Base-by-base conservation (phyloP, 2,113 vertebrate genomes). In the Myiagra hebetior region DNA sequence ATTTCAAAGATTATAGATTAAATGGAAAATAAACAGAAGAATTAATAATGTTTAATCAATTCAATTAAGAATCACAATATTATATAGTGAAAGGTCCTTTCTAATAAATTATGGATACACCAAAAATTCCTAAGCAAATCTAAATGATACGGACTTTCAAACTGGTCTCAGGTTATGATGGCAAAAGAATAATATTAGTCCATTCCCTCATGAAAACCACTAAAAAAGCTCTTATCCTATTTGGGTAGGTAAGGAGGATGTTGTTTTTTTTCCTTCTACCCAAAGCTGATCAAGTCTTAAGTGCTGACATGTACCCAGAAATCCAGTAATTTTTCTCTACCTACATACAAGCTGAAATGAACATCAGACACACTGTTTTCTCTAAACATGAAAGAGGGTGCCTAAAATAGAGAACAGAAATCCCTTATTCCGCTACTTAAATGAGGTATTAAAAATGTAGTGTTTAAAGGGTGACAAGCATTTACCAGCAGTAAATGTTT, bases 281-380 rank as follows among this genome's bases (percentile, higher is more conserved):
- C 23, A 78, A 28, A 67, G 18, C 3, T 82, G 33, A 52, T 39
- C 27, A 52, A 52, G 1, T 47, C 20, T 74, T 52, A 82, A 74
- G 57, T 42, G 18, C 39, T 31, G 7, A n/a, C 8, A 17, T 6
- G 4, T 42, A 64, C 13, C 9, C 37, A 56, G 37, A 91, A 78
- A 46, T 56, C 15, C 17, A 4, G 30, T 10, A n/a, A 68, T 62
- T 74, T 74, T 65, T 78, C 41, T 75, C 4, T 53, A 21, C 4
- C 5, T 49, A 53, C 23, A n/a, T 2, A 2, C 2, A 60, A 31
- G 11, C 37, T 15, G 13, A 92, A 87, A 77, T 28, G 10, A 72
- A 9, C 19, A 3, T 72, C 0, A 0, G 22, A 28, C 22, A 31
- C 37, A n/a, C 1, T 76, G 24, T 30, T 22, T 31, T 63, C 27